Percentiles rank a stretch among this genome's conserved stretches.
phyloP scores from a whole-genome alignment of 2,113 vertebrate genomes.

The Archocentrus centrarchus region DNA sequence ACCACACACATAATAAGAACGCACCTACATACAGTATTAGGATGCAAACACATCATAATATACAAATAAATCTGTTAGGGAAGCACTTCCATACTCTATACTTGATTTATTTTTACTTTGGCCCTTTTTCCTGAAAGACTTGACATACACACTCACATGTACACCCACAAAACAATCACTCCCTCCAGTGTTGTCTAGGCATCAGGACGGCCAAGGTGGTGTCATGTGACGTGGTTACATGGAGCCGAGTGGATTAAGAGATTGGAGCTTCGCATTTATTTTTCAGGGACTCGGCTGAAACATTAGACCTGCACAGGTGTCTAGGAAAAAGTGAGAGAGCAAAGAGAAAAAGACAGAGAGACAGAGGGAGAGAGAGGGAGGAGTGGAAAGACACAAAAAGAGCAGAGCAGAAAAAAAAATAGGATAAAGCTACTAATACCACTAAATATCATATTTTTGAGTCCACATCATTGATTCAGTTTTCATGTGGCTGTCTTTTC shows the following conservation, averaged over 20 bases:
- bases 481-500: not conserved
- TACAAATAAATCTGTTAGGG: not conserved
- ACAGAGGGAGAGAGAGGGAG: not conserved
- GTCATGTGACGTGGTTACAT: slow-evolving; percentile 97
- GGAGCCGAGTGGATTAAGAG: slow-evolving; percentile 99
- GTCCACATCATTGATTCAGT: not conserved
- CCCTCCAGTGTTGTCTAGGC: slow-evolving; percentile 83
- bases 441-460: slow-evolving; percentile 5
- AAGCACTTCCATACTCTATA: not conserved
- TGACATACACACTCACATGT: slow-evolving; percentile 20
- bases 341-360: not conserved
- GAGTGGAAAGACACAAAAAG: slow-evolving; percentile 8
- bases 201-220: slow-evolving; percentile 88
- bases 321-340: slow-evolving; percentile 80
- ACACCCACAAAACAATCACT: slow-evolving; percentile 54
- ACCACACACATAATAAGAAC: not conserved
- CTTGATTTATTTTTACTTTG: slow-evolving; percentile 30
- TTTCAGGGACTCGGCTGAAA: slow-evolving; percentile 96
- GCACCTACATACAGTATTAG: not conserved
- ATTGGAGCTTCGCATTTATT: slow-evolving; percentile 97
- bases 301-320: slow-evolving; percentile 97
- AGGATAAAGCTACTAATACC: not conserved
- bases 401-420: not conserved
- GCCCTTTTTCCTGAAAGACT: slow-evolving; percentile 6
- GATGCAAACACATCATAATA: not conserved